These are phyloP conservation scores for Phoxinus phoxinus DNA, from an alignment of 2,113 vertebrate genomes.

Conservation along the genomic window DNA sequence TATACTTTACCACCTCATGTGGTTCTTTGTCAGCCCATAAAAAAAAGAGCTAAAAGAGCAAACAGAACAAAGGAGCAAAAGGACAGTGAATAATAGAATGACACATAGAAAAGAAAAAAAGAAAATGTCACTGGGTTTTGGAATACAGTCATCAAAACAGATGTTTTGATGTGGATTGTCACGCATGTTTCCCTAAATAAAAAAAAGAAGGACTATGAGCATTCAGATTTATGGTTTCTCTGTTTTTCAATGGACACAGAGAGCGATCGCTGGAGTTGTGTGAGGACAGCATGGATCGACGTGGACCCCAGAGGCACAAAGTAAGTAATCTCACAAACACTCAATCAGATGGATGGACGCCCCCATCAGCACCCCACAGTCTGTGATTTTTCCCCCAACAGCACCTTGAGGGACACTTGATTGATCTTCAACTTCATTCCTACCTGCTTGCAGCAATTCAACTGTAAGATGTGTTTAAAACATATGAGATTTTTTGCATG, in stretches of 20 bases:
- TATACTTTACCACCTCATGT: neutral
- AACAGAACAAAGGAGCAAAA: neutral
- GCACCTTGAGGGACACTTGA: conserved; percentile 30
- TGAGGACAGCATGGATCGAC: conserved; percentile 32
- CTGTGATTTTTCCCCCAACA: conserved; percentile 4
- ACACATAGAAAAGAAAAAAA: neutral
- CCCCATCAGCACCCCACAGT: conserved; percentile 28
- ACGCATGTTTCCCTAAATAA: neutral
- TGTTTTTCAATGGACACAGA: conserved; percentile 14
- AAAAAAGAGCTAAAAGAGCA: conserved; percentile 10
- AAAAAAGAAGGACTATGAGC: neutral
- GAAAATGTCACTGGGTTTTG: neutral
- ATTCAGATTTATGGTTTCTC: conserved; percentile 38
- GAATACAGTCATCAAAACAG: neutral
- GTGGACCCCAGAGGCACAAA: conserved; percentile 27
- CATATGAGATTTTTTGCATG: neutral
- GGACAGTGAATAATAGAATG: neutral
- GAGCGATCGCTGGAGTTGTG: conserved; percentile 9
- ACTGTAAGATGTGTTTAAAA: conserved; percentile 27
- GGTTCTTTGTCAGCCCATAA: conserved; percentile 26
- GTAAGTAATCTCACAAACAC: conserved; percentile 46
- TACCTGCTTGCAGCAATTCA: neutral
- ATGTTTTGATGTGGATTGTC: conserved; percentile 14
- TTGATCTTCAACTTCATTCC: conserved; percentile 20
- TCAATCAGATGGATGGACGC: conserved; percentile 40